A percentile compares a stretch with the other conserved stretches of the same genome.
Evolutionary conservation across 2,888 invertebrate genomes (phyloP).

Genomic region (Epinotia nisella): DNA sequence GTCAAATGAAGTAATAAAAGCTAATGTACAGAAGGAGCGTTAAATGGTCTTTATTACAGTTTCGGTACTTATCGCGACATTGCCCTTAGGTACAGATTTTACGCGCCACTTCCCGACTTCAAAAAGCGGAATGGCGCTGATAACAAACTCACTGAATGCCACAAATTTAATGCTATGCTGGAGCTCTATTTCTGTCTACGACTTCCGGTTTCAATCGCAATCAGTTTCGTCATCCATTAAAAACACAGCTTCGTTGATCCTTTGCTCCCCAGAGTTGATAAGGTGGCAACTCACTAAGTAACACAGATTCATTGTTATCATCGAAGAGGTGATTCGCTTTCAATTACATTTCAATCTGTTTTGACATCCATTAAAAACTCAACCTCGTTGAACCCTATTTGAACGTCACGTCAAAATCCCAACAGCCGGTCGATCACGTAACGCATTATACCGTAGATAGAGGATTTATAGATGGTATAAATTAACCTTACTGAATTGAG

Average conservation of each 20-base stretch:
- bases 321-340: no score
- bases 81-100: background rate
- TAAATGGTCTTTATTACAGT: background rate
- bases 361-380: background rate
- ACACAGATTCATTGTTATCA: no score
- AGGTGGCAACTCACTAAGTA: no score
- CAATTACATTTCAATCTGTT: background rate
- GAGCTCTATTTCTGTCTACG: background rate
- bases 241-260: no score
- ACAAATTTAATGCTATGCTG: background rate
- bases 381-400: no score
- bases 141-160: background rate
- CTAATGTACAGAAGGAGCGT: background rate
- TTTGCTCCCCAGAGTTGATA: no score
- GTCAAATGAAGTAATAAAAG: conserved; percentile 2
- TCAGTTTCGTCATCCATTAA: background rate
- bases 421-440: no score
- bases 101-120: background rate
- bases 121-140: background rate
- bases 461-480: no score
- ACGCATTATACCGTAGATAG: no score
- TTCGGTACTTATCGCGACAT: background rate
- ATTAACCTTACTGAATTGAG: no score
- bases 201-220: background rate
- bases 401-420: no score